Conservation (phyloP, 2,797 vertebrate genomes). For the Kryptopterus vitreolus region DNA sequence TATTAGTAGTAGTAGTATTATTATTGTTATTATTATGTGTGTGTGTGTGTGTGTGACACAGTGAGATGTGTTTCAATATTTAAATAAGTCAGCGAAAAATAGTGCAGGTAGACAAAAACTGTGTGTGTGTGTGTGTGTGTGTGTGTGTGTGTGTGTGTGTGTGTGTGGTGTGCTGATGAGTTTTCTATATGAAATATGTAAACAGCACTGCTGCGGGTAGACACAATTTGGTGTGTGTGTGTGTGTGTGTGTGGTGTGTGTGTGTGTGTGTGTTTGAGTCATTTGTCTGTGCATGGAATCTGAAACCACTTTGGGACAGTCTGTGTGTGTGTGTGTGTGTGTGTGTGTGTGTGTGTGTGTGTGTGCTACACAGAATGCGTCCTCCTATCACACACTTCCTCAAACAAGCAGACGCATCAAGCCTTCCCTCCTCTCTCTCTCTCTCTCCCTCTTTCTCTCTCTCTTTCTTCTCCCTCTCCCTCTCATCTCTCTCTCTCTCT, state of each 20-base stretch:
- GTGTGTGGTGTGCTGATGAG: neutral
- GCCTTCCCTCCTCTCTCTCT: slow-evolving; percentile 36
- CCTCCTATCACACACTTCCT: slow-evolving; percentile 65
- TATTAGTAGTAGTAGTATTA: no score
- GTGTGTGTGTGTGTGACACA: slow-evolving; percentile 1
- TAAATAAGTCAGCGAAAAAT: no score
- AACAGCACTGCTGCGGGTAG: neutral
- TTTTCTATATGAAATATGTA: neutral
- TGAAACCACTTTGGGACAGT: slow-evolving; percentile 55
- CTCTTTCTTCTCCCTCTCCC: slow-evolving; percentile 25
- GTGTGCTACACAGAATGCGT: slow-evolving; percentile 34
- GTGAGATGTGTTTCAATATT: no score
- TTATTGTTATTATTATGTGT: no score
- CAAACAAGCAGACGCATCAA: slow-evolving; percentile 64
- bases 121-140: neutral
- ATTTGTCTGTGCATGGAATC: slow-evolving; percentile 46
- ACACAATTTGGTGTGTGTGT: neutral
- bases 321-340: slow-evolving; percentile 42
- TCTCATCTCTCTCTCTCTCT: slow-evolving; percentile 25
- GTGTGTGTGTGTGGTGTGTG: slow-evolving; percentile 23
- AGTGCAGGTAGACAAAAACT: no score
- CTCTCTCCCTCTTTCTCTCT: slow-evolving; percentile 33
- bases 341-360: slow-evolving; percentile 41
- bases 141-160: neutral
- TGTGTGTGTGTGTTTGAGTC: slow-evolving; percentile 24